phyloP scores from a whole-genome alignment of 2,888 invertebrate genomes.

The Netelia fuscicornis region DNA sequence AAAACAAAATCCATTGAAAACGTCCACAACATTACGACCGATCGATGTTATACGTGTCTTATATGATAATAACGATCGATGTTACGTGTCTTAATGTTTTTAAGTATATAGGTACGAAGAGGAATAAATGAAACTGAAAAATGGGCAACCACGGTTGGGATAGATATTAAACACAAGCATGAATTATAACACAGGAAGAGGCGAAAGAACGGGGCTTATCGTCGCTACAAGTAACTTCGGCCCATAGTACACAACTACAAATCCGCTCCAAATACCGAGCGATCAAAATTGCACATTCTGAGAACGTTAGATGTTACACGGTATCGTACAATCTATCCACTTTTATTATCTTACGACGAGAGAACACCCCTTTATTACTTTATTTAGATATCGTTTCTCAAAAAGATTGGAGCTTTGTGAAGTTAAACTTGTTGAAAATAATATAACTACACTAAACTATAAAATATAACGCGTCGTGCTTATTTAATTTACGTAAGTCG shows the following conservation, averaged over 20 bases:
- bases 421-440: no score
- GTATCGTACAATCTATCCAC: conserved; percentile 31
- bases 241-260: conserved; percentile 13
- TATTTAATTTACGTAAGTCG: no score
- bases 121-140: conserved; percentile 10
- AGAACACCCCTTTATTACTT: neutral
- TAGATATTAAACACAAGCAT: conserved; percentile 13
- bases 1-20: conserved; percentile 51
- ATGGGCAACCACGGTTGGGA: conserved; percentile 17
- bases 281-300: conserved; percentile 12
- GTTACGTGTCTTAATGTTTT: conserved; percentile 66
- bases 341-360: conserved; percentile 4
- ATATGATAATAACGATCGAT: conserved; percentile 65
- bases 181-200: conserved; percentile 4
- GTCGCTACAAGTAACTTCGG: conserved; percentile 31
- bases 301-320: conserved; percentile 31
- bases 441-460: no score
- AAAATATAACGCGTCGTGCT: no score
- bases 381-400: conserved; percentile 3
- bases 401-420: neutral
- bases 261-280: neutral
- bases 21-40: conserved; percentile 61
- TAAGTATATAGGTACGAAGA: conserved; percentile 29
- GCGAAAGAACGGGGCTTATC: conserved; percentile 27
- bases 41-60: conserved; percentile 67